phyloP scores from a whole-genome alignment of 1,140 invertebrate genomes.

The Magallana angulata region DNA sequence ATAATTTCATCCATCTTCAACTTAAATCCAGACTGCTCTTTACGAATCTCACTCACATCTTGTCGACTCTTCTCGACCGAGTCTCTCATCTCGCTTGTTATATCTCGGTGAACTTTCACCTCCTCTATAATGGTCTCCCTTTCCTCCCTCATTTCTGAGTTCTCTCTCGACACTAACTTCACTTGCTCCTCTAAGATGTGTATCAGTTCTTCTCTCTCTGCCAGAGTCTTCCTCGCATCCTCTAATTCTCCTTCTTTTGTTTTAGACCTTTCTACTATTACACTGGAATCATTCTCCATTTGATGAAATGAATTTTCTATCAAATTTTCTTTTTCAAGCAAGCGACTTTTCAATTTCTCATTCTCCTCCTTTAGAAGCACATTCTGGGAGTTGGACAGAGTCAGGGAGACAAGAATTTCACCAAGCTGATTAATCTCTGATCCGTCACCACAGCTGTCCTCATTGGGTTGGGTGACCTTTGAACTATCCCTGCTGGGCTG shows the following conservation, averaged over 20 bases:
- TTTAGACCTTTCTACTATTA: background rate
- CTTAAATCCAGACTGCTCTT: constrained; percentile 35
- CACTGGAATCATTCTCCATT: background rate
- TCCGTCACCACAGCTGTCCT: background rate
- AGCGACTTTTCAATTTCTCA: constrained; percentile 40
- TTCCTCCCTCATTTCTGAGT: background rate
- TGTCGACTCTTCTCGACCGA: constrained; percentile 14
- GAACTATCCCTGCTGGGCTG: too few relatives aligned
- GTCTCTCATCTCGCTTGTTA: constrained; percentile 30
- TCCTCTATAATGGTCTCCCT: constrained; percentile 25
- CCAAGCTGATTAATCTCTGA: background rate
- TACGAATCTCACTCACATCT: background rate
- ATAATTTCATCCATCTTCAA: constrained; percentile 44
- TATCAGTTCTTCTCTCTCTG: background rate
- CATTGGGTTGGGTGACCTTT: too few relatives aligned
- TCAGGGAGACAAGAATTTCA: background rate
- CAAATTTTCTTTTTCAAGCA: constrained; percentile 29
- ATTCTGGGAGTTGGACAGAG: constrained; percentile 16
- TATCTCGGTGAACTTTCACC: constrained; percentile 30
- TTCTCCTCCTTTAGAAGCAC: constrained; percentile 25
- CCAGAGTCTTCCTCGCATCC: background rate
- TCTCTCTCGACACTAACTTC: background rate
- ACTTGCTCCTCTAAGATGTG: background rate
- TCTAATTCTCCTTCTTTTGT: background rate
- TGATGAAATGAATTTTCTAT: constrained; percentile 39